A percentile compares a stretch with the other conserved stretches of the same genome.
These are phyloP conservation scores for Pteromalus puparum DNA, from an alignment of 1,140 invertebrate genomes.

Conservation along the genomic window DNA sequence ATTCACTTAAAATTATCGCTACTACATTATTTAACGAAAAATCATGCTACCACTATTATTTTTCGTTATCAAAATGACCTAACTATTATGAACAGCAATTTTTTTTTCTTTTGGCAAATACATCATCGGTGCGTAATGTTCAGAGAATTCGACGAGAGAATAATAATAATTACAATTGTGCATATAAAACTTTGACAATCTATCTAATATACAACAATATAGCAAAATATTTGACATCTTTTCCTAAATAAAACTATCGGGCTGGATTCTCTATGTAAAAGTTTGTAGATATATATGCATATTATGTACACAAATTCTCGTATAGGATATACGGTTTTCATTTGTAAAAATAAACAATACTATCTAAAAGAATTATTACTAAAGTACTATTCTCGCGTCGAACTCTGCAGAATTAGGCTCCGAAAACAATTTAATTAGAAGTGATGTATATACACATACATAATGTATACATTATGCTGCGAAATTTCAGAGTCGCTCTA, in stretches of 20 bases:
- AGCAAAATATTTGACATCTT: conserved; percentile 8
- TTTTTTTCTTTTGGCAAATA: conserved; percentile 10
- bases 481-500: neutral
- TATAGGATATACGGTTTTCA: neutral
- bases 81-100: neutral
- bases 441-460: conserved; percentile 1
- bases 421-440: neutral
- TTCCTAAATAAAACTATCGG: neutral
- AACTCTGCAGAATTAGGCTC: neutral
- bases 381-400: neutral
- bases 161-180: conserved; percentile 1
- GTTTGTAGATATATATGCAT: neutral
- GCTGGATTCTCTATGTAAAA: neutral
- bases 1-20: neutral
- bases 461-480: neutral
- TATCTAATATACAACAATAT: conserved; percentile 14
- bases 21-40: conserved; percentile 7
- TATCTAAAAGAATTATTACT: neutral
- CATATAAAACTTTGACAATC: neutral
- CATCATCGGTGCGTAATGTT: neutral
- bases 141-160: neutral
- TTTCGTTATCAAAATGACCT: conserved; percentile 11
- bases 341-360: neutral
- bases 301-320: neutral
- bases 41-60: neutral